Base-by-base conservation (phyloP, 2,888 invertebrate genomes). In the Buathra laborator region DNA sequence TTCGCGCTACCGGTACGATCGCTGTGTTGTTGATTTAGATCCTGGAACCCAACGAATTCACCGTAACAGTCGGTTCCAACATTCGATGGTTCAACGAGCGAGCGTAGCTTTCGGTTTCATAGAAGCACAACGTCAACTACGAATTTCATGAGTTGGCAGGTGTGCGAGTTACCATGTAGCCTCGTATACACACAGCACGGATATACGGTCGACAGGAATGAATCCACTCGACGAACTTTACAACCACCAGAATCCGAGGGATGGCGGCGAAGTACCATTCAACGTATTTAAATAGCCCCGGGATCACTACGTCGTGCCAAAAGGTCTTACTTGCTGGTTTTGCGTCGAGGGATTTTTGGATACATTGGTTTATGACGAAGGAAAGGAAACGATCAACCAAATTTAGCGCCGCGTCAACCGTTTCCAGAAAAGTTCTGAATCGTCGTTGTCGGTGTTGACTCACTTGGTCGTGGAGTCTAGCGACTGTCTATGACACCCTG, bases 161-260 rank as follows among this genome's bases (percentile, higher is more conserved):
- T 48, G 71, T 24, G 24, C 62, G 16, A 64, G 62, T 32, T 68
- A 29, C 43, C 16, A 32, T 46, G 59, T 37, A 68, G 46, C 32
- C 10, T 59, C 29, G 7, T 24, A 71, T 29, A 32, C 46, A 37
- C 37, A 7, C 24, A 12, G 56, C 24, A 16, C 3, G 19, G 37
- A 24, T 9, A n/a, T 32, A 24, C n/a, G 43, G 44, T 79, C n/a
- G 64, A 62, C 44, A 3, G 19, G 19, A 24, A 53, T 62, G 59
- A 76, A 80, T 10, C n/a, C 67, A 71, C 71, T 81, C n/a, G 77
- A 81, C 66, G 74, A 80, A 70, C 56, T 77, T 68, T 71, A 67
- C 62, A 32, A 46, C 32, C 51, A 29, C 24, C 32, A 51, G 44
- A 51, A 68, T 48, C 16, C 44, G 16, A 3, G 48, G 46, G 70